Percentiles rank a stretch among this genome's conserved stretches.
phyloP scores from a whole-genome alignment of 2,888 invertebrate species.

The Operophtera brumata region DNA sequence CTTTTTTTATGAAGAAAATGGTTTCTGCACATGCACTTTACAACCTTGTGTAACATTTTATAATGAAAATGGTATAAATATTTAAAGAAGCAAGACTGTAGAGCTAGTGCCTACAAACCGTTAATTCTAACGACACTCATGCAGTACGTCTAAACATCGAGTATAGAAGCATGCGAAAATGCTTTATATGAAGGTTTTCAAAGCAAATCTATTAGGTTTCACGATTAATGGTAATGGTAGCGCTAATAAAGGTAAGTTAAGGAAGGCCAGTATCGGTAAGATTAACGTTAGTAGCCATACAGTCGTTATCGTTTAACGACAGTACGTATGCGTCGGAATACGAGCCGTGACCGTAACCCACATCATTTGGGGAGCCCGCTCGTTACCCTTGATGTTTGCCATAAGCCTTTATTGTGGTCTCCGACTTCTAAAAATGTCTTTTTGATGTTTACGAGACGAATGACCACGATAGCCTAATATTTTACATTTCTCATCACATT shows the following conservation, averaged over 20 bases:
- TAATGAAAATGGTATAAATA: background rate
- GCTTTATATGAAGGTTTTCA: conserved; percentile 40
- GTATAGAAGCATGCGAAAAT: conserved; percentile 41
- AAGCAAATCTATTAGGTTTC: conserved; percentile 40
- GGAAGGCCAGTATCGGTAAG: conserved; percentile 51
- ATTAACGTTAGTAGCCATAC: conserved; percentile 54
- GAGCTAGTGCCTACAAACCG: background rate
- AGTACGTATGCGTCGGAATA: conserved; percentile 50
- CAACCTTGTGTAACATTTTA: background rate
- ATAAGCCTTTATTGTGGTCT: conserved; percentile 58
- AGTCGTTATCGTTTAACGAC: conserved; percentile 60
- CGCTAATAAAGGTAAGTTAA: conserved; percentile 51
- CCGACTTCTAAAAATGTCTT: conserved; percentile 44
- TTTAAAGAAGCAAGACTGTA: background rate
- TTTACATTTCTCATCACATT: conserved; percentile 11
- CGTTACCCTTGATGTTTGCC: conserved; percentile 59
- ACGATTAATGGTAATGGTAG: conserved; percentile 46
- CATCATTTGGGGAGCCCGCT: conserved; percentile 55
- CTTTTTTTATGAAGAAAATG: conserved; percentile 20
- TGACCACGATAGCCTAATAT: conserved; percentile 31
- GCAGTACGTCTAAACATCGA: conserved; percentile 6
- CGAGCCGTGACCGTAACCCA: conserved; percentile 52
- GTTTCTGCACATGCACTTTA: conserved; percentile 10
- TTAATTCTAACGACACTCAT: conserved; percentile 1
- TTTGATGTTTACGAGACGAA: conserved; percentile 34